Base-by-base conservation (phyloP, 2,888 invertebrate species). In the Cartodere bifasciata region DNA sequence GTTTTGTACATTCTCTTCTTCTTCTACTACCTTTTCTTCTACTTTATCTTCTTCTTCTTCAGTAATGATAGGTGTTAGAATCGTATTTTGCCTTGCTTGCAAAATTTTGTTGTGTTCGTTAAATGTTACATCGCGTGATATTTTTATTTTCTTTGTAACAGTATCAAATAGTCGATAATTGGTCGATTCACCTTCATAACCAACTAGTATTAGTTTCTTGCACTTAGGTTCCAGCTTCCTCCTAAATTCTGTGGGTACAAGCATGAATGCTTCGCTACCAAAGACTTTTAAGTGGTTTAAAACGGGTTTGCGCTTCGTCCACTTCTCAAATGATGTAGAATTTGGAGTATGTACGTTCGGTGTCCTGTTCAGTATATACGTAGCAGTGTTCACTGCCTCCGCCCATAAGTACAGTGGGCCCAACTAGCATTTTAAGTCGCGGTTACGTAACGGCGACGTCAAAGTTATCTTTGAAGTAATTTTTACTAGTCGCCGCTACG, bases 91-190 rank as follows among this genome's bases (percentile, higher is more conserved):
- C 10, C 13, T 20, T 22, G 10, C 12, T 4, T 13, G 9, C 9
- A n/a, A 13, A 4, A 15, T 3, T 31, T 25, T 26, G 12, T n/a
- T 4, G 9, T 4, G 11, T 5, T 44, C 44, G 12, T 41, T 24
- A 22, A 48, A 44, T 2, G 27, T 33, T 3, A 50, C 46, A 35
- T 47, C 36, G 22, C 40, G 37, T n/a, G 41, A 41, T n/a, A 45
- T 36, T 3, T 28, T 38, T 10, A 47, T 38, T 30, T 39, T 43
- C 21, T 34, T 41, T 1, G 32, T 35, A 4, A 23, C 23, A 5
- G 38, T 38, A 28, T 41, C 36, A 30, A 34, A 48, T 4, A 49
- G 28, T 17, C 43, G 14, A 31, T 49, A 50, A 21, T 46, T 45
- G 13, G 28, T 29, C 16, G 28, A 27, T 3, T 33, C 22, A n/a